These are phyloP conservation scores for Dolichoris vasculosae DNA, from an alignment of 1,140 invertebrate genomes.

Conservation along the genomic window DNA sequence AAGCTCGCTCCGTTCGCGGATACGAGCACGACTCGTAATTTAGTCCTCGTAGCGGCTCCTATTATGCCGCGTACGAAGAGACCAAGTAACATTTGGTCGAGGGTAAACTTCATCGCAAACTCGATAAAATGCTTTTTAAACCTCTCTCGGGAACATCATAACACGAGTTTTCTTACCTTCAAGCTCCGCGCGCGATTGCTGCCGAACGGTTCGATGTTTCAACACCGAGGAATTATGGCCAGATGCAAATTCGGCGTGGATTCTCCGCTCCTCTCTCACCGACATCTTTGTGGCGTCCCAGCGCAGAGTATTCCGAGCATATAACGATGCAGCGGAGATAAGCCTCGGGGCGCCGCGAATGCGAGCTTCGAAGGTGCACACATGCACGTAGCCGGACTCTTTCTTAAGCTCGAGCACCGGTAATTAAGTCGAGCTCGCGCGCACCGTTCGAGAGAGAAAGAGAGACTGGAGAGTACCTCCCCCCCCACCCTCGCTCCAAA, in stretches of 20 bases:
- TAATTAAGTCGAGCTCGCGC: neutral
- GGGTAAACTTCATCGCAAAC: neutral
- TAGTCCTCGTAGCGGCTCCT: neutral
- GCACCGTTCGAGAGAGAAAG: neutral
- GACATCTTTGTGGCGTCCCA: neutral
- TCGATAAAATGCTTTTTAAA: neutral
- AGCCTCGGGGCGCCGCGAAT: neutral
- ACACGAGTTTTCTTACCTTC: neutral
- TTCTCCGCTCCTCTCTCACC: neutral
- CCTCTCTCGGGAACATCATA: neutral
- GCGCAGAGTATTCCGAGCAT: neutral
- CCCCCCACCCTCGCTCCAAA: neutral
- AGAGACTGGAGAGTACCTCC: neutral
- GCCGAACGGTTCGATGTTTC: too few relatives aligned
- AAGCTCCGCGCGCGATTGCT: too few relatives aligned
- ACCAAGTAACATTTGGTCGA: neutral
- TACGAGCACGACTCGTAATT: neutral
- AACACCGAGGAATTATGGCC: neutral
- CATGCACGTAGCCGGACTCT: neutral
- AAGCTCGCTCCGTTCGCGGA: neutral
- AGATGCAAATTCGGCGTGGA: slow-evolving; percentile 21
- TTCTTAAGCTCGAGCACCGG: neutral
- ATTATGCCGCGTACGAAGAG: neutral
- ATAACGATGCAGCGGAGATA: slow-evolving; percentile 2
- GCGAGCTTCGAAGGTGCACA: neutral